These are phyloP conservation scores for Cladorhizidae sp. DNA, from an alignment of 37 sponge, comb jelly and placozoan genomes.

Conservation along the genomic window DNA sequence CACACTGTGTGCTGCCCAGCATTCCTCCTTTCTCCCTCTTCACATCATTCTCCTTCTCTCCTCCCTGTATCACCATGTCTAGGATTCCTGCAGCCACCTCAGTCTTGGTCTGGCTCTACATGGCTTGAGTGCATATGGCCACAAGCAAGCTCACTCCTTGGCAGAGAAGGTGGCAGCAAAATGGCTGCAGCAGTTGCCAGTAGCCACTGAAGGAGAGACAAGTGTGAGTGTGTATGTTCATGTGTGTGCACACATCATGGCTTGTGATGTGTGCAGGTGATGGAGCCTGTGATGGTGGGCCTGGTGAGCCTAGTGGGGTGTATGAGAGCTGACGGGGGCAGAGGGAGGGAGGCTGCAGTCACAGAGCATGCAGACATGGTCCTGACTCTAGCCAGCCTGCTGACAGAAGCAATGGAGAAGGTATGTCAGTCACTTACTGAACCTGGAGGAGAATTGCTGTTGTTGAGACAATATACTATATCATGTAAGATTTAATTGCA, in stretches of 20 bases:
- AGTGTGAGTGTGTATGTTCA: neutral
- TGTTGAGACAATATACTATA: too few species aligned
- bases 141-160: neutral
- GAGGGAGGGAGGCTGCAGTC: neutral
- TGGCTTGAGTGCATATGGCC: conserved; percentile 6
- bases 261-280: neutral
- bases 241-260: neutral
- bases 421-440: too few species aligned
- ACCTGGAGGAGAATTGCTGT: too few species aligned
- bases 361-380: neutral
- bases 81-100: conserved; percentile 8
- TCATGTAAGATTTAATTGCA: too few species aligned
- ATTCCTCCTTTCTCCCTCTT: neutral
- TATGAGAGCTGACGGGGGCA: neutral
- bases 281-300: conserved; percentile 4
- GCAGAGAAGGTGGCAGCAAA: conserved; percentile 34
- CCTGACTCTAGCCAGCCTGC: neutral
- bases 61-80: neutral
- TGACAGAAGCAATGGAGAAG: neutral
- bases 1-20: neutral
- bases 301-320: conserved; percentile 1
- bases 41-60: neutral
- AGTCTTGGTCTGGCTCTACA: conserved; percentile 17
- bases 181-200: conserved; percentile 32
- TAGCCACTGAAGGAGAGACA: neutral